Evolutionary conservation across 2,888 invertebrate species (phyloP).

Genomic region (Platerodrilus igneus): DNA sequence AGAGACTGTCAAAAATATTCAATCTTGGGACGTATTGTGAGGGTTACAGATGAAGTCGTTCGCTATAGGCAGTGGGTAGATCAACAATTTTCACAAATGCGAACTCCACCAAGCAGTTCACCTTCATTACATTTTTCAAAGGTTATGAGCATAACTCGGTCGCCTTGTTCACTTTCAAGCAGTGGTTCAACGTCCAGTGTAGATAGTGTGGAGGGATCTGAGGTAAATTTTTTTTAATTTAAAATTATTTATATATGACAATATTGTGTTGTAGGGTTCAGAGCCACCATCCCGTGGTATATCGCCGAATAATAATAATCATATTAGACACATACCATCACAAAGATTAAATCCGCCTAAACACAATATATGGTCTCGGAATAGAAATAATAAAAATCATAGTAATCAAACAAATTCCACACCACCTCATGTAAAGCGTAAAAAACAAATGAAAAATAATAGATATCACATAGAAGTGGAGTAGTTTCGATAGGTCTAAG

Average conservation of each 20-base stretch:
- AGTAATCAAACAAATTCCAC: slow-evolving; percentile 26
- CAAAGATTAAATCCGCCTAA: slow-evolving; percentile 24
- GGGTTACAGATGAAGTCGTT: slow-evolving; percentile 90
- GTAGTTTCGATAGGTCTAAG: too few species aligned
- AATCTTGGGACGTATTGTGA: slow-evolving; percentile 85
- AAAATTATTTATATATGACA: neutral
- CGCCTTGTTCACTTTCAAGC: slow-evolving; percentile 41
- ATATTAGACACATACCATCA: slow-evolving; percentile 30
- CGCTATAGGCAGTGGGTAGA: slow-evolving; percentile 66
- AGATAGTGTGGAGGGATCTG: slow-evolving; percentile 44
- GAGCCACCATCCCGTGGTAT: slow-evolving; percentile 45
- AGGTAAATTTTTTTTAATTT: slow-evolving; percentile 33
- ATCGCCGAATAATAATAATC: slow-evolving; percentile 41
- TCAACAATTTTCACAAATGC: slow-evolving; percentile 42
- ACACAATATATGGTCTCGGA: slow-evolving; percentile 18
- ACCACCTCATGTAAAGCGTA: slow-evolving; percentile 19
- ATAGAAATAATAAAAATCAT: slow-evolving; percentile 29
- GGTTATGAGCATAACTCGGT: slow-evolving; percentile 27
- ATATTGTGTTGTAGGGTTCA: slow-evolving; percentile 37
- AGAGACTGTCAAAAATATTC: slow-evolving; percentile 56
- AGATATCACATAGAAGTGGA: slow-evolving; percentile 23
- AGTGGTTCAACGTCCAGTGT: slow-evolving; percentile 44
- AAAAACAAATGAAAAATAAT: slow-evolving; percentile 20
- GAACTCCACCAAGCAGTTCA: slow-evolving; percentile 27
- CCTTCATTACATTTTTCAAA: slow-evolving; percentile 28